Percentiles rank a stretch among this genome's conserved stretches.
phyloP scores from a whole-genome alignment of 1,140 invertebrate genomes.

The Chrysopa pallens region DNA sequence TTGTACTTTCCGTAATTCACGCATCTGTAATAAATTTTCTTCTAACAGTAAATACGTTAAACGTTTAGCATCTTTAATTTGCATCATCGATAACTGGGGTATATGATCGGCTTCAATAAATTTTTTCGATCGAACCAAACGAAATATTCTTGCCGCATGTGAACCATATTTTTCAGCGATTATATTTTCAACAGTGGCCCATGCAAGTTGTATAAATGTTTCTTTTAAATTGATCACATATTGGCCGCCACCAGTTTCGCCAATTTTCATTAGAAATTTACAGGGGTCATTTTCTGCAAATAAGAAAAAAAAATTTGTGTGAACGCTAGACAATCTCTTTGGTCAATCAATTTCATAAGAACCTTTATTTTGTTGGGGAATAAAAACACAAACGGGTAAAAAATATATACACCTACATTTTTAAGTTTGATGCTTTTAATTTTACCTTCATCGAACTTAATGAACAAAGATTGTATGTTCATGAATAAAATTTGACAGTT shows the following conservation, averaged over 20 bases:
- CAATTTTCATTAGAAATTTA: constrained; percentile 48
- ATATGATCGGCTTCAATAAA: constrained; percentile 78
- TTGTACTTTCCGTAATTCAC: constrained; percentile 41
- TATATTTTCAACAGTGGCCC: constrained; percentile 50
- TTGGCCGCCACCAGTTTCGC: constrained; percentile 61
- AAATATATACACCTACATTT: too few species aligned
- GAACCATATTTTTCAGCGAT: constrained; percentile 69
- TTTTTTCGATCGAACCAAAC: constrained; percentile 55
- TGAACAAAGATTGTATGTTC: too few species aligned
- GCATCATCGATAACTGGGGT: constrained; percentile 74
- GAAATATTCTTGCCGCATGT: constrained; percentile 72
- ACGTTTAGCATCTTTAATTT: constrained; percentile 72
- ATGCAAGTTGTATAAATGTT: constrained; percentile 43
- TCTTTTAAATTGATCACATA: constrained; percentile 47
- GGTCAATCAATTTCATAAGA: too few species aligned
- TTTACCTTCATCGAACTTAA: too few species aligned
- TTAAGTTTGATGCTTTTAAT: too few species aligned
- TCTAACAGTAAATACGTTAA: constrained; percentile 63
- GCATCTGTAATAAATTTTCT: constrained; percentile 62
- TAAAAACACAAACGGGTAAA: too few species aligned
- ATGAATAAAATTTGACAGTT: too few species aligned
- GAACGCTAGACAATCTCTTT: too few species aligned
- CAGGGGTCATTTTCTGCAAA: constrained; percentile 50
- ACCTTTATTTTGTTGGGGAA: too few species aligned
- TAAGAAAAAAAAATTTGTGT: too few species aligned